These are phyloP conservation scores for Brachirus orientalis DNA, from an alignment of 2,113 vertebrate species.

Conservation along the genomic window DNA sequence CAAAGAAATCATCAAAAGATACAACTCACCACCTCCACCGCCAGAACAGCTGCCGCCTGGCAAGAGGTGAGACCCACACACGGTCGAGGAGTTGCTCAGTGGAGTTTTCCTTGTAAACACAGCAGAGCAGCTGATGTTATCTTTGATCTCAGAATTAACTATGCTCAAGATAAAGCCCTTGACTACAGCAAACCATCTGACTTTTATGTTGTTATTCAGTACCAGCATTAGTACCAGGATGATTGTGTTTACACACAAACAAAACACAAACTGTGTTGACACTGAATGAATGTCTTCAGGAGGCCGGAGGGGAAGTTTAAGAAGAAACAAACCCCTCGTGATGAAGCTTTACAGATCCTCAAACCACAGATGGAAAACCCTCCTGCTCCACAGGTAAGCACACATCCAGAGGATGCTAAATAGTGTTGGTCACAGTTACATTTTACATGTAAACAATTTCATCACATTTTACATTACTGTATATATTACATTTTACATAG, in stretches of 20 bases:
- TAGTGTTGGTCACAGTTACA: not conserved
- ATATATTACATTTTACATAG: too few species aligned
- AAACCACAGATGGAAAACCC: constrained; percentile 88
- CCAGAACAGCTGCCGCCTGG: constrained; percentile 51
- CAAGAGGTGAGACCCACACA: constrained; percentile 66
- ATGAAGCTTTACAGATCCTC: constrained; percentile 93
- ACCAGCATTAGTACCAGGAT: constrained; percentile 24
- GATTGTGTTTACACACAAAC: constrained; percentile 21
- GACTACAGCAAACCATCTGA: not conserved
- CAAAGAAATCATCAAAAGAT: constrained; percentile 89
- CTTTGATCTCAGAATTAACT: constrained; percentile 17
- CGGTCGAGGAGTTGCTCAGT: not conserved
- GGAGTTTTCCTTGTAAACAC: constrained; percentile 10
- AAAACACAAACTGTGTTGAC: constrained; percentile 1
- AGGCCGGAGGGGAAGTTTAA: constrained; percentile 85
- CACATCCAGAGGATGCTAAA: not conserved
- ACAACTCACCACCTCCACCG: constrained; percentile 80
- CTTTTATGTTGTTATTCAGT: not conserved
- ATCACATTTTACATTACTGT: too few species aligned
- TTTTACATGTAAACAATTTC: too few species aligned
- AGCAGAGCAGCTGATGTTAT: constrained; percentile 21
- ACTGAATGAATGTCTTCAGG: constrained; percentile 55
- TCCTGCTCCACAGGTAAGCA: constrained; percentile 70
- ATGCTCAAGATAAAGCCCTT: constrained; percentile 1
- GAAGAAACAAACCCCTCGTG: constrained; percentile 88